Evolutionary conservation across 1,140 invertebrate species (phyloP), one percentile per base, ranked within the genome.

Genomic region (Cyphomyrmex costatus): DNA sequence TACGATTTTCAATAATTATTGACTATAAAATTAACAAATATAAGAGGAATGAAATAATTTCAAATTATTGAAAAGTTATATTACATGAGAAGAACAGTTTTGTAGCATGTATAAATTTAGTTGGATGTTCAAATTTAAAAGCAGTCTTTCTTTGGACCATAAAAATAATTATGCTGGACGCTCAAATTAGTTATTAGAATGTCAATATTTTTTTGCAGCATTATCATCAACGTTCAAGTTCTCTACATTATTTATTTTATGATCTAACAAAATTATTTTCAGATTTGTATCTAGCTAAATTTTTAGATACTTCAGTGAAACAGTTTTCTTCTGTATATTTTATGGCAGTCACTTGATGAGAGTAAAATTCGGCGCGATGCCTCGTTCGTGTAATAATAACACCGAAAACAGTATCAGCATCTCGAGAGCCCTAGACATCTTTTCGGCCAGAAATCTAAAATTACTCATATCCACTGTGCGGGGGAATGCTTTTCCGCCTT

Each of bases 381-480:
- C 60, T 46, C 36, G 12, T 46, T 77, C 16, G 14, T 49, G 16
- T 61, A 77, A 77, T 46, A 61, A 77, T 77, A 77, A 46, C 56
- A 61, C 21, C 30, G 58, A 63, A 46, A 63, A 24, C 19, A 61
- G 33, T 60, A 77, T 77, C 16, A 19, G 19, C 16, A 8, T 76
- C 24, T 77, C 24, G 36, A 77, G 58, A 77, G 56, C 61, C 77
- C 63, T 80, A 80, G 77, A 80, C 61, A 80, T 53, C 21, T 30
- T 80, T 80, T 36, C 77, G 61, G 30, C 49, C 21, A 80, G 66
- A 58, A 74, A 83, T 66, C 78, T 74, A 86, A 88, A 88, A 88
- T 88, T 86, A 88, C 53, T 49, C 51, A 7, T 58, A 58, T 58
- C 79, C 12, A 21, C 53, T 51, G 42, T 71, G 58, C 49, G 71